A percentile compares a stretch with the other conserved stretches of the same genome.
Conservation (phyloP, 1,140 invertebrate genomes). For the Halesus radiatus region DNA sequence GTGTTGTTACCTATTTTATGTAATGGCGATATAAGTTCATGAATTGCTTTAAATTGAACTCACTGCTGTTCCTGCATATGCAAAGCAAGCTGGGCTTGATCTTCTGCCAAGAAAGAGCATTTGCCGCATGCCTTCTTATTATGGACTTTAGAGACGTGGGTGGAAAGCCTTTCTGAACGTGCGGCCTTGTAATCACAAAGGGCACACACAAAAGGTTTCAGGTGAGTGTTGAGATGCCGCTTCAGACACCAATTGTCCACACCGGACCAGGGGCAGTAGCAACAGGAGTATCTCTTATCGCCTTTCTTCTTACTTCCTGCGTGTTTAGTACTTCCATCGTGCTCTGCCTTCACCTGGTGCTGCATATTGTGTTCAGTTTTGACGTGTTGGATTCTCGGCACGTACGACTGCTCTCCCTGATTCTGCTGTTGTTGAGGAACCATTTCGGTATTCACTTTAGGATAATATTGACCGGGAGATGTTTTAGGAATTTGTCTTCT, state of each 20-base stretch:
- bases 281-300: conserved; percentile 82
- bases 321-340: conserved; percentile 47
- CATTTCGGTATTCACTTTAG: conserved; percentile 53
- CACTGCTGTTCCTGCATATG: conserved; percentile 81
- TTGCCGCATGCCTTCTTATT: conserved; percentile 90
- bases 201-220: conserved; percentile 90
- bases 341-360: conserved; percentile 54
- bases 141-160: conserved; percentile 91
- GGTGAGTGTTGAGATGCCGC: conserved; percentile 91
- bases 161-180: conserved; percentile 86
- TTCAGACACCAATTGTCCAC: conserved; percentile 96
- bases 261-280: conserved; percentile 91
- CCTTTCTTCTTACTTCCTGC: conserved; percentile 65
- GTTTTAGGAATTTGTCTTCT: conserved; percentile 72
- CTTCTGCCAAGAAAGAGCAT: conserved; percentile 88
- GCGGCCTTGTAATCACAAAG: conserved; percentile 94
- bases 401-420: conserved; percentile 56
- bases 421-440: conserved; percentile 29
- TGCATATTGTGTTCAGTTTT: conserved; percentile 48
- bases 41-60: conserved; percentile 61
- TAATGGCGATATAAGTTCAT: background rate
- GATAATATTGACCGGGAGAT: conserved; percentile 60
- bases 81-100: conserved; percentile 80
- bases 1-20: background rate
- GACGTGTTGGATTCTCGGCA: conserved; percentile 51